A percentile compares a stretch with the other conserved stretches of the same genome.
These are phyloP conservation scores for Sesia apiformis DNA, from an alignment of 2,888 invertebrate species.

Conservation along the genomic window DNA sequence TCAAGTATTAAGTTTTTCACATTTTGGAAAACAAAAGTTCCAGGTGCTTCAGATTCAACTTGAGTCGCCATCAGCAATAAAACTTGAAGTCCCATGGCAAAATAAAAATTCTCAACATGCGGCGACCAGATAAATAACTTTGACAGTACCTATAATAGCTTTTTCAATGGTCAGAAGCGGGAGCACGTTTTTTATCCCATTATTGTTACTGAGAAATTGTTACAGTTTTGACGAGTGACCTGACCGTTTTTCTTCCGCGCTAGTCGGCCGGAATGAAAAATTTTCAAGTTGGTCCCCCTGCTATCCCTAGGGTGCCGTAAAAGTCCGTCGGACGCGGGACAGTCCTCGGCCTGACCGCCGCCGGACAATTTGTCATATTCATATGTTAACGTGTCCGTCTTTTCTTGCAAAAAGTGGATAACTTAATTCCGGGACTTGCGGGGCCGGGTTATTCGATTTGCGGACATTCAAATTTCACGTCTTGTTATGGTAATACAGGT, in stretches of 20 bases:
- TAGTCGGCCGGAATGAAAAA: slow-evolving; percentile 68
- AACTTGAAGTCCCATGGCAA: slow-evolving; percentile 66
- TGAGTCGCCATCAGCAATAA: slow-evolving; percentile 41
- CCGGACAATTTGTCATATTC: slow-evolving; percentile 75
- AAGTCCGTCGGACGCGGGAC: slow-evolving; percentile 56
- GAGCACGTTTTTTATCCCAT: slow-evolving; percentile 59
- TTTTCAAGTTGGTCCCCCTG: slow-evolving; percentile 69
- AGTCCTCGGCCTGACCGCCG: slow-evolving; percentile 54
- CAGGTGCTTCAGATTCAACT: slow-evolving; percentile 17
- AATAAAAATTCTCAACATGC: slow-evolving; percentile 69
- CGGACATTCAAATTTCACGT: slow-evolving; percentile 70
- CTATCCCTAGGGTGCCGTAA: slow-evolving; percentile 66
- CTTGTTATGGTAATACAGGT: slow-evolving; percentile 73
- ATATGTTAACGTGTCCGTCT: slow-evolving; percentile 73
- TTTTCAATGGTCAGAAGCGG: slow-evolving; percentile 47
- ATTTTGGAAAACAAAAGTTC: too few species aligned
- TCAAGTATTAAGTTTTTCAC: too few species aligned
- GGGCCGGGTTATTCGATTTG: slow-evolving; percentile 66
- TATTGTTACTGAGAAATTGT: slow-evolving; percentile 75
- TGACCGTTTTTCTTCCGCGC: slow-evolving; percentile 63
- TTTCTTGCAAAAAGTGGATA: slow-evolving; percentile 74
- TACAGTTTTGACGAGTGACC: slow-evolving; percentile 74
- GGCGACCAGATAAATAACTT: slow-evolving; percentile 69
- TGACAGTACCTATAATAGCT: slow-evolving; percentile 65
- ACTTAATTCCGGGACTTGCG: slow-evolving; percentile 55